Percentiles rank a stretch among this genome's conserved stretches.
These are phyloP conservation scores for Diplolepis rosae DNA, from an alignment of 2,888 invertebrate species.

Conservation along the genomic window DNA sequence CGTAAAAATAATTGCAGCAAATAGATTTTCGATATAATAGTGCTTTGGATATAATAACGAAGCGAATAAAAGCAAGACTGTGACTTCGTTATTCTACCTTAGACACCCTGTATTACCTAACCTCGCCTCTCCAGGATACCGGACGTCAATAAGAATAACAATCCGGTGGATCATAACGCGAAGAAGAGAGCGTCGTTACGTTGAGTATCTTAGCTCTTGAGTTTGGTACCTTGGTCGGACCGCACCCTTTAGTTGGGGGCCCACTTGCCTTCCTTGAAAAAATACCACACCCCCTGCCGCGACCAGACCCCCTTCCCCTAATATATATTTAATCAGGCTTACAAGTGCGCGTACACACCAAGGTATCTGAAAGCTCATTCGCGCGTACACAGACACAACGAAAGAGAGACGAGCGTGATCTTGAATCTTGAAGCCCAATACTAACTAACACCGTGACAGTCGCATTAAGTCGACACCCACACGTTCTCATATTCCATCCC, in stretches of 20 bases:
- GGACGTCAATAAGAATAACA: constrained; percentile 57
- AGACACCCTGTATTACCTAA: constrained; percentile 26
- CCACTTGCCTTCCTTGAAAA: constrained; percentile 61
- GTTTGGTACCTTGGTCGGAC: constrained; percentile 54
- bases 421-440: constrained; percentile 58
- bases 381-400: constrained; percentile 47
- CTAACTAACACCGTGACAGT: constrained; percentile 57
- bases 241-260: constrained; percentile 60
- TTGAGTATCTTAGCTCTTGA: constrained; percentile 45
- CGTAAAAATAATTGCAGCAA: not conserved
- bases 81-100: constrained; percentile 16
- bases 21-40: not conserved
- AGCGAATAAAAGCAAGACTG: not conserved
- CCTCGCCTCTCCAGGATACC: constrained; percentile 48
- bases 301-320: constrained; percentile 62
- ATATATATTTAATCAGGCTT: constrained; percentile 71
- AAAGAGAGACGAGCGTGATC: constrained; percentile 47
- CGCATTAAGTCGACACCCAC: constrained; percentile 68
- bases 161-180: constrained; percentile 54
- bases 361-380: constrained; percentile 22
- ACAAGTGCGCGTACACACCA: constrained; percentile 54
- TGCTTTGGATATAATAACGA: constrained; percentile 8
- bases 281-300: constrained; percentile 70
- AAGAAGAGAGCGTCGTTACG: constrained; percentile 56
- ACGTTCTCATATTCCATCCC: constrained; percentile 46